Percentiles rank a stretch among this genome's conserved stretches.
These are phyloP conservation scores for Pelvicachromis taeniatus DNA, from an alignment of 2,113 vertebrate genomes.

Conservation along the genomic window DNA sequence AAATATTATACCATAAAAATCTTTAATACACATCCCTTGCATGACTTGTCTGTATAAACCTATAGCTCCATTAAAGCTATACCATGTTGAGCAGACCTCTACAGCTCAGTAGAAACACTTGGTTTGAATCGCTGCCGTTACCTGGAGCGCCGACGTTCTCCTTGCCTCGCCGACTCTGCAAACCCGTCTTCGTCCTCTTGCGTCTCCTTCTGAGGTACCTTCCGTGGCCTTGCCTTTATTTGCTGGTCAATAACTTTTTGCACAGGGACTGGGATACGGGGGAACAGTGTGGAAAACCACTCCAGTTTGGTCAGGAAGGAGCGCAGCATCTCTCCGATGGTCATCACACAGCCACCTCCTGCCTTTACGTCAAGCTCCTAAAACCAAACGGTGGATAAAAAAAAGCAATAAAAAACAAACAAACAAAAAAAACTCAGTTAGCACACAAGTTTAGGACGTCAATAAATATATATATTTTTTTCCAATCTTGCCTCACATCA, in stretches of 20 bases:
- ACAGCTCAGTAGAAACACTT: neutral
- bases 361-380: constrained; percentile 99
- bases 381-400: constrained; percentile 24
- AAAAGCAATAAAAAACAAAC: constrained; percentile 27
- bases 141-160: constrained; percentile 86
- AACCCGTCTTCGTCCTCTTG: constrained; percentile 77
- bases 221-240: constrained; percentile 92
- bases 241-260: constrained; percentile 96
- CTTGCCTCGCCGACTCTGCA: constrained; percentile 80
- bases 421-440: constrained; percentile 4
- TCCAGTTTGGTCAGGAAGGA: constrained; percentile 98
- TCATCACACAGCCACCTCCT: constrained; percentile 96
- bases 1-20: neutral
- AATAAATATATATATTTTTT: neutral
- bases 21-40: neutral
- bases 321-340: constrained; percentile 95
- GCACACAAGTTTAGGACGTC: neutral
- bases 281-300: constrained; percentile 98
- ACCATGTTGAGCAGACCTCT: neutral
- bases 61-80: neutral
- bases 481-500: constrained; percentile 25
- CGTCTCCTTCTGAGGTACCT: constrained; percentile 81
- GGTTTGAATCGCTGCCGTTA: constrained; percentile 37
- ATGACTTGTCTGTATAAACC: neutral
- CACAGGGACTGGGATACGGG: constrained; percentile 96